Percentiles rank a stretch among this genome's conserved stretches.
Evolutionary conservation across 2,113 vertebrate genomes (phyloP).

Genomic region (Malaclemys terrapin): DNA sequence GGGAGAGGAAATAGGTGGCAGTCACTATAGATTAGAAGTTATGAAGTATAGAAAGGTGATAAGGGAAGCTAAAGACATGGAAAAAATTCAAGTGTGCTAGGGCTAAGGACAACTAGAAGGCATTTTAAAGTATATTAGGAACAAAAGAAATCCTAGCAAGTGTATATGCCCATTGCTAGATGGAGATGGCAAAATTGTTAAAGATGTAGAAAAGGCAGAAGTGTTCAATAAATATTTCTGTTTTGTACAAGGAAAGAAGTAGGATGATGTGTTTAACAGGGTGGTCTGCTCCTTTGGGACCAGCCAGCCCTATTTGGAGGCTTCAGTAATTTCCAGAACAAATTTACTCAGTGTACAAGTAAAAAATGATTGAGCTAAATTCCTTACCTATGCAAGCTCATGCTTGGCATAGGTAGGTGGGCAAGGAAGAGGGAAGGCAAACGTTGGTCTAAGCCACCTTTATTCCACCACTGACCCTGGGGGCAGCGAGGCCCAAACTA

Average conservation of each 20-base stretch:
- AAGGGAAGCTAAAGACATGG: neutral
- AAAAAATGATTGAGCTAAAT: too few relatives aligned
- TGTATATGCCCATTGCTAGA: too few relatives aligned
- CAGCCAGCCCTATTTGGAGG: neutral
- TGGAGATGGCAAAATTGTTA: too few relatives aligned
- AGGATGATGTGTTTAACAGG: too few relatives aligned
- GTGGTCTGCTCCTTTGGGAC: neutral
- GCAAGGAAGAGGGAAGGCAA: neutral
- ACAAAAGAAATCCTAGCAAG: neutral
- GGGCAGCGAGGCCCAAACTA: neutral
- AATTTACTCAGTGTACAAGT: too few relatives aligned
- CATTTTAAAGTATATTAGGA: neutral
- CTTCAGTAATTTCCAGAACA: neutral
- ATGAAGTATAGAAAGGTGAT: neutral
- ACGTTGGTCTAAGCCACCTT: neutral
- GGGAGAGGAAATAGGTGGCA: neutral
- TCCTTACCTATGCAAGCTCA: too few relatives aligned
- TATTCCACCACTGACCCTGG: neutral
- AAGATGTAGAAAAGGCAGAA: too few relatives aligned
- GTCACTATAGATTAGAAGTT: neutral
- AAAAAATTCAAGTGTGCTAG: neutral
- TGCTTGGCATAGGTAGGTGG: neutral
- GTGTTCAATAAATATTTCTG: too few relatives aligned
- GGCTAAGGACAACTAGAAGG: neutral
- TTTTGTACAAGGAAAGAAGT: too few relatives aligned